Base-by-base conservation (phyloP, 1,140 invertebrate genomes). In the Cotesia glomerata region DNA sequence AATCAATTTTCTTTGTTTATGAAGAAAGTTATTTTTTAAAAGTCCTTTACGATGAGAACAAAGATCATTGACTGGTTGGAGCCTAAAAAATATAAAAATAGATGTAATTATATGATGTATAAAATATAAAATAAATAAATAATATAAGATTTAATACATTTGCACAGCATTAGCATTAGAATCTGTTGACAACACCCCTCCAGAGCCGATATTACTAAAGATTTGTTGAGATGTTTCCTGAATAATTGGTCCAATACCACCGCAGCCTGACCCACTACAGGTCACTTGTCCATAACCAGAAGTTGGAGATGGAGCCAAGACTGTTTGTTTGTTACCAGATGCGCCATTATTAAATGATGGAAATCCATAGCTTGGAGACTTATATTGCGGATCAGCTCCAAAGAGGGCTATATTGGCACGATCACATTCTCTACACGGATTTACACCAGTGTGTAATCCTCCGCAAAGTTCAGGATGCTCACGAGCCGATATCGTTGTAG, bases 41-140 rank as follows among this genome's bases (percentile, higher is more conserved):
- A 26, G 26, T 2, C 5, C n/a, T 16, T 54, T 54, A 13, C 9
- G n/a, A 5, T 54, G 36, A 26, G 13, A 32, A 26, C 64, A 66
- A 16, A 66, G 64, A 52, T 66, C 64, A 45, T 13, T 26, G n/a
- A 68, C 56, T 35, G 51, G 65, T 1, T 54, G 2, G n/a, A 68
- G 58, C 45, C 68, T 66, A 26, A 11, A 52, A 26, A 7, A 26
- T 26, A 26, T 26, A 26, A 32, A 32, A 16, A 36, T 11, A 64
- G n/a, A 45, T 7, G 4, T 9, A 34, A 54, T 54, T 16, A 54
- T n/a, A n/a, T 16, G 14, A 54, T 45, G 16, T 54, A 54, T 54
- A 14, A 54, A 26, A 26, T 26, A 26, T 54, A 4, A 54, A 54
- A 14, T 54, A 26, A 26, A 26, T 1, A 26, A 26, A n/a, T 54